Base-by-base conservation (phyloP, 2,113 vertebrate species). In the Oryzias woworae region DNA sequence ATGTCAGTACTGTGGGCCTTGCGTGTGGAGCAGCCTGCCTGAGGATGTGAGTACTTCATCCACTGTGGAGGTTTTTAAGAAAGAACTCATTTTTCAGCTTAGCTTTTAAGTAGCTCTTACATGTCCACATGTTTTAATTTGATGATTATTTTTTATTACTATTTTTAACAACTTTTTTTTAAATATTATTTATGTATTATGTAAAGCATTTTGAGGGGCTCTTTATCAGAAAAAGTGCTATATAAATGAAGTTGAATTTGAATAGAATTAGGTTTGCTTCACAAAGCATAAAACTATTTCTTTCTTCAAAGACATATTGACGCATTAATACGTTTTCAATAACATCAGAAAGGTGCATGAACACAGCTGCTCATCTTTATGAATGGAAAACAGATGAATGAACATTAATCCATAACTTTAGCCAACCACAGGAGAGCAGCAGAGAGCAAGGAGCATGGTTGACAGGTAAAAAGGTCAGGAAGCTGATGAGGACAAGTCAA, bases 351-450 rank as follows among this genome's bases (percentile, higher is more conserved):
- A 28, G 5, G 26, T 28, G 36, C 44, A 52, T 59, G 52, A 13
- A 36, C 55, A 58, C 28, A 51, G 26, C 47, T 43, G 31, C 50
- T 24, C n/a, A 2, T 3, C 5, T 54, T 61, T 67, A 14, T 54
- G 47, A 77, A 77, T 70, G 68, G 28, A 61, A 45, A 36, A 36
- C 36, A 36, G 36, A 10, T 36, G 31, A 36, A n/a, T 0, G 0
- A 52, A 0, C 58, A 61, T 23, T 66, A 43, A 17, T 62, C 0
- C 36, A 36, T 12, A 12, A 36, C 36, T 28, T 14, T 51, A 36
- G 2, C 1, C 5, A 1, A 43, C 66, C 89, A 85, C 82, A 55
- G 86, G 89, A 79, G 86, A 84, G 84, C 76, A 82, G 81, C 70
- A 89, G 58, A 78, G 62, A 44, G 45, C 4, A 20, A 3, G n/a